Base-by-base conservation (phyloP, 2,113 vertebrate genomes). In the Panthera leo region DNA sequence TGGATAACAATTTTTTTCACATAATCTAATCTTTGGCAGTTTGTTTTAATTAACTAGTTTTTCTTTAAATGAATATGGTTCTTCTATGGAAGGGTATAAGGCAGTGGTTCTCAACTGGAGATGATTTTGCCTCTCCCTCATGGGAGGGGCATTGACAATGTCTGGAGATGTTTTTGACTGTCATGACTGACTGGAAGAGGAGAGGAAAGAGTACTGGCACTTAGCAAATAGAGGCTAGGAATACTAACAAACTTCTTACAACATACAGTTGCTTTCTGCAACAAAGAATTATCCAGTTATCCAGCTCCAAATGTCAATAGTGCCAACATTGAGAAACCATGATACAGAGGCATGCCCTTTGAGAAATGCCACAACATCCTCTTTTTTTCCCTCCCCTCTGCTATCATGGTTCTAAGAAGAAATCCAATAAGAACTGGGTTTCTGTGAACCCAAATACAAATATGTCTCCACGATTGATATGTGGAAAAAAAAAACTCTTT, bases 331-430 rank as follows among this genome's bases (percentile, higher is more conserved):
- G 42, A 88, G 42, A 94, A 95, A 51, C 31, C 27, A 4, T 39
- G 23, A 25, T 51, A 51, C 55, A 45, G 25, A n/a, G 25, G 5
- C 4, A 12, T 48, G 19, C 7, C 11, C 4, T 89, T 68, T 78
- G 48, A 61, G 8, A 10, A 61, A 45, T 68, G 9, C 18, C 3
- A 16, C 0, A 27, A 0, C 45, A 36, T 76, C 8, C 13, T 89
- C 34, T 89, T 0, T 53, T 75, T 78, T 1, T 5, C 1, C 61
- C n/a, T 21, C 18, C 9, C 48, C 29, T 89, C 45, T 45, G 8
- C 7, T 80, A 42, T 15, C 11, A 45, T 58, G 42, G 16, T 85
- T 93, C n/a, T 80, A 71, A 96, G 68, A 91, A 82, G 53, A 93
- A 55, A 39, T 53, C 9, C 11, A 83, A 25, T 3, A 61, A 65